Evolutionary conservation across 2,888 invertebrate species (phyloP), one percentile per base, ranked within the genome.

Genomic region (Drosophila pegasa): DNA sequence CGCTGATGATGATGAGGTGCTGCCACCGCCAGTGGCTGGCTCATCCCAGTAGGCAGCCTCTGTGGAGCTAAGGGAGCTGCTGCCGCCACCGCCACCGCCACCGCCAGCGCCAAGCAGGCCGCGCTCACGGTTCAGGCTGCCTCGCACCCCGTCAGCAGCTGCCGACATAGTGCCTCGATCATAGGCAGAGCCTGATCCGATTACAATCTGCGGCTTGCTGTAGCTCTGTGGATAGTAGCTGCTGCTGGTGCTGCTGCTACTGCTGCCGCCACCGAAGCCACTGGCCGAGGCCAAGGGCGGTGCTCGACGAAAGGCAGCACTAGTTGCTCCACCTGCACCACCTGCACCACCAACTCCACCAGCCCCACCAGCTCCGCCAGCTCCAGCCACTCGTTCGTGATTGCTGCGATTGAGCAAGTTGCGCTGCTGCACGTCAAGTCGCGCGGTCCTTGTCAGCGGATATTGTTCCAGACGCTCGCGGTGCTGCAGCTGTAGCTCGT

Each of bases 391-490:
- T 90, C 92, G 92, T 65, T 92, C 92, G 90, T 92, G 94, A 93
- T 93, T 93, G 83, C 92, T 93, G 89, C 92, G 92, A 87, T 92
- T 92, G 65, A 92, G 90, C 47, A 88, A 89, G 75, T 92, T 91
- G 57, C 90, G 90, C 75, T 92, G 92, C 69, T 92, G 92, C 51
- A 92, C 92, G 88, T 92, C 92, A 78, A 92, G 82, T 56, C 92
- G 91, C 2, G 91, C 89, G 27, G 91, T 91, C n/a, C 91, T 86
- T 43, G 91, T 90, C 62, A 91, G 62, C 27, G 91, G 89, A 85
- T 92, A 91, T 59, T 89, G 90, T 57, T 91, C 91, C 51, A 88
- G 61, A 20, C 90, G 90, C 31, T 90, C 91, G 52, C 90, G 91
- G 67, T 91, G 91, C 80, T 90, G 83, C 74, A 90, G 87, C 71